These are phyloP conservation scores for Fistularia tabacaria DNA, from an alignment of 2,797 vertebrate species.

Conservation along the genomic window DNA sequence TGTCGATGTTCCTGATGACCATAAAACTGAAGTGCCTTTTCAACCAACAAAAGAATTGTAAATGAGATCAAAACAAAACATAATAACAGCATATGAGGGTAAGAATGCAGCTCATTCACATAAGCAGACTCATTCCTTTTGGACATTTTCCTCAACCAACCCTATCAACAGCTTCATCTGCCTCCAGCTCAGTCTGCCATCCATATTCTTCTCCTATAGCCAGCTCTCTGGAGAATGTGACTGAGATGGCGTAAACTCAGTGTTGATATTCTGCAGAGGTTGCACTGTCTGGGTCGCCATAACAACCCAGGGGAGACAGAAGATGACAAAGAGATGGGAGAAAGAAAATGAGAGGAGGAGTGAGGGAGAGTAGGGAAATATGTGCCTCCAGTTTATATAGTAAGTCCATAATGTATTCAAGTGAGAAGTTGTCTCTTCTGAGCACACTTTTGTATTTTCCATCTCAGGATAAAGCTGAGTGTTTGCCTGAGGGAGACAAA, in stretches of 20 bases:
- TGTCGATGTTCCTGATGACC: no score
- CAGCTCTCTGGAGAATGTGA: slow-evolving; percentile 31
- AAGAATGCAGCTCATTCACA: neutral
- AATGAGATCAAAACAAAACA: neutral
- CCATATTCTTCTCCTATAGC: slow-evolving; percentile 9
- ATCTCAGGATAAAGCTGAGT: slow-evolving; percentile 16
- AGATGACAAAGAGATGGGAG: slow-evolving; percentile 11
- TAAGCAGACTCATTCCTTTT: neutral
- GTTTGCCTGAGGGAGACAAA: slow-evolving; percentile 11
- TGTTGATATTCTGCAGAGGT: slow-evolving; percentile 51
- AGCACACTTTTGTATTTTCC: slow-evolving; percentile 28
- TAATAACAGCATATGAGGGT: neutral
- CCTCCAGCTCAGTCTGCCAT: slow-evolving; percentile 18
- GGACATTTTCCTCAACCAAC: slow-evolving; percentile 12
- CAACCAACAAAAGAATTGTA: no score
- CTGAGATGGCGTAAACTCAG: slow-evolving; percentile 25
- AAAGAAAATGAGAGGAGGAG: slow-evolving; percentile 10
- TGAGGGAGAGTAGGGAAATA: slow-evolving; percentile 4
- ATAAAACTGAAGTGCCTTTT: no score
- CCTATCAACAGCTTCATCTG: slow-evolving; percentile 35
- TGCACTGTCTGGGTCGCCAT: slow-evolving; percentile 36
- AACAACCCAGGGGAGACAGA: slow-evolving; percentile 15
- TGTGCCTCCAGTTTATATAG: slow-evolving; percentile 26
- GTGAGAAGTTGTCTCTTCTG: slow-evolving; percentile 26
- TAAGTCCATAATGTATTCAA: slow-evolving; percentile 25